Conservation (phyloP, 1,140 invertebrate genomes). For the Gyrodactylus salaris region DNA sequence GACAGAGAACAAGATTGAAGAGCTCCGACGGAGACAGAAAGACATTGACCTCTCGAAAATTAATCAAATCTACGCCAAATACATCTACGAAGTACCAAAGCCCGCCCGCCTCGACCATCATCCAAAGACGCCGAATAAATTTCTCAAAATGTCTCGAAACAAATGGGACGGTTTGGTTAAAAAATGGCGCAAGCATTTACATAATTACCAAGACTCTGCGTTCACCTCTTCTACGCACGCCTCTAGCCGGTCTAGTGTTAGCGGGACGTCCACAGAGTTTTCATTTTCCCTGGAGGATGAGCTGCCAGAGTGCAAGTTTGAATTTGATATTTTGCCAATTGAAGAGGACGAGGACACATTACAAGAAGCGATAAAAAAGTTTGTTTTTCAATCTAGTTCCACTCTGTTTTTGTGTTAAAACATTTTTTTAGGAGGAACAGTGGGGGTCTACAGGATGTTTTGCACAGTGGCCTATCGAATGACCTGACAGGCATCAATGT, state of each 20-base stretch:
- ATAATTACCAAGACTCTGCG: conserved; percentile 32
- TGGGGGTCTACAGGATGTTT: neutral
- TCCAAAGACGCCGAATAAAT: conserved; percentile 51
- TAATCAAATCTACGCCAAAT: conserved; percentile 48
- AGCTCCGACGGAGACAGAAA: conserved; percentile 44
- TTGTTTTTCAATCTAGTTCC: neutral
- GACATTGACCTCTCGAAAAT: conserved; percentile 79
- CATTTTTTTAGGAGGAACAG: too few relatives aligned
- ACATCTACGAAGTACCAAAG: conserved; percentile 34
- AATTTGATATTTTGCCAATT: neutral
- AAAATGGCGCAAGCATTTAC: conserved; percentile 46
- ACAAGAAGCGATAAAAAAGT: neutral
- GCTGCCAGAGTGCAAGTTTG: neutral
- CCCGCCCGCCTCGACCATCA: conserved; percentile 23
- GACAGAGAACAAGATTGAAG: conserved; percentile 27
- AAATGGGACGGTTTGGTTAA: conserved; percentile 55
- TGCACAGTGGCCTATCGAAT: neutral
- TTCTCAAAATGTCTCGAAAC: conserved; percentile 45
- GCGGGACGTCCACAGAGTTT: neutral
- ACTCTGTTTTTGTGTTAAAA: neutral
- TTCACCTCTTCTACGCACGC: too few relatives aligned
- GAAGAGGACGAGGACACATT: neutral
- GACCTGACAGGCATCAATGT: neutral
- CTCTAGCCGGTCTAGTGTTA: neutral
- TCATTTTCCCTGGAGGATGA: neutral